phyloP scores from a whole-genome alignment of 1,140 invertebrate genomes.

The Leptinotarsa texana region DNA sequence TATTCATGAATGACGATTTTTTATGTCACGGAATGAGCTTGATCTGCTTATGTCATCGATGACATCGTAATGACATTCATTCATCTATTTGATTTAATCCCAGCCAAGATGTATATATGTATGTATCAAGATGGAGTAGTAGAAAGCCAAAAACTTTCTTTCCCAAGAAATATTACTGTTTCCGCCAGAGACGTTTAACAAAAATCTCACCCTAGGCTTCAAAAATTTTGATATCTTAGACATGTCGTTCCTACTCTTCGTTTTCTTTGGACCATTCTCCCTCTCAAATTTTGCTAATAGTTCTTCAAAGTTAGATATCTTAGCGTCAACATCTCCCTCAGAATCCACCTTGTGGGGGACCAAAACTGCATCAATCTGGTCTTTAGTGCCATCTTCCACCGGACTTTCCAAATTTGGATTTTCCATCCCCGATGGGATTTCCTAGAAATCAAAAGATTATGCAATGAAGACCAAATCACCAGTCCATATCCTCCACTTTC shows the following conservation, averaged over 20 bases:
- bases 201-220: slow-evolving; percentile 35
- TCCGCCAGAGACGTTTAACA: too few relatives aligned
- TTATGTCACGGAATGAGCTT: too few relatives aligned
- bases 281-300: slow-evolving; percentile 28
- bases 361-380: neutral
- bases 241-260: slow-evolving; percentile 16
- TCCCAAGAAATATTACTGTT: neutral
- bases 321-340: slow-evolving; percentile 32
- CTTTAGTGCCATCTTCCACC: neutral
- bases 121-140: too few relatives aligned
- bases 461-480: too few relatives aligned
- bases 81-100: too few relatives aligned
- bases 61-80: too few relatives aligned
- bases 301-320: slow-evolving; percentile 20
- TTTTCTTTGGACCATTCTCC: neutral
- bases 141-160: too few relatives aligned
- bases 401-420: neutral
- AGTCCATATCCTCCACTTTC: too few relatives aligned
- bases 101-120: too few relatives aligned
- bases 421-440: neutral
- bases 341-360: slow-evolving; percentile 34
- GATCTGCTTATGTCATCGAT: too few relatives aligned
- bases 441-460: too few relatives aligned
- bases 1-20: too few relatives aligned
- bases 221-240: slow-evolving; percentile 38